phyloP scores from a whole-genome alignment of 2,113 vertebrate species.

The Zeus faber region DNA sequence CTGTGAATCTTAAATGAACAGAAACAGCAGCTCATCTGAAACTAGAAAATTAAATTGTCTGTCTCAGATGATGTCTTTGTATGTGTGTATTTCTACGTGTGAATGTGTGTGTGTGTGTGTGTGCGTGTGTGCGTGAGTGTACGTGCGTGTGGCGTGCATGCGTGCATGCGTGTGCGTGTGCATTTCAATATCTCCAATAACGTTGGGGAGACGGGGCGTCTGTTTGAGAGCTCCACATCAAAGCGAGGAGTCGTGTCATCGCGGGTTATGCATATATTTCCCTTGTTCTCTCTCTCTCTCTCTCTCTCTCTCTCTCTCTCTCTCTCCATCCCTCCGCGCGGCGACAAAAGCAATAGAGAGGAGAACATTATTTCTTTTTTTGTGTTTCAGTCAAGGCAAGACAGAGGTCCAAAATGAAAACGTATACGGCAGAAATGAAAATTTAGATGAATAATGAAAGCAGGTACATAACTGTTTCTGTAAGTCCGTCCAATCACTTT shows the following conservation, averaged over 20 bases:
- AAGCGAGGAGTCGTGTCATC: conserved; percentile 51
- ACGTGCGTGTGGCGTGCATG: conserved; percentile 38
- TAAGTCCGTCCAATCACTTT: too few relatives aligned
- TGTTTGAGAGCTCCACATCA: conserved; percentile 64
- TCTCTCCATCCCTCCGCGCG: too few relatives aligned
- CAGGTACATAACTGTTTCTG: too few relatives aligned
- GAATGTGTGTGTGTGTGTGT: conserved; percentile 1
- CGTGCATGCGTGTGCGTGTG: conserved; percentile 26
- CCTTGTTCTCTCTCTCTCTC: conserved; percentile 52
- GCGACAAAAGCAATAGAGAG: conserved; percentile 47
- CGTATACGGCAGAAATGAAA: neutral
- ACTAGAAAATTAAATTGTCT: conserved; percentile 41
- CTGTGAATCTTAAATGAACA: conserved; percentile 18
- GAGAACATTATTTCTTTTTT: conserved; percentile 33
- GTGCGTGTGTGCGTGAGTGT: neutral
- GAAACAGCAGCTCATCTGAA: neutral
- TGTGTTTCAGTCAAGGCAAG: conserved; percentile 34
- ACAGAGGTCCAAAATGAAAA: neutral
- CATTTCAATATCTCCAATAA: conserved; percentile 58
- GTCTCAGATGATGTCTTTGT: conserved; percentile 26
- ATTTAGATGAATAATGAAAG: neutral
- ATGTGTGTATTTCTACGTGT: neutral
- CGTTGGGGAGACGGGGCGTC: conserved; percentile 40
- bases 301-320: too few relatives aligned
- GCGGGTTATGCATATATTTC: conserved; percentile 63